These are phyloP conservation scores for Drosophila takahashii DNA, from an alignment of 1,140 invertebrate species.

Conservation along the genomic window DNA sequence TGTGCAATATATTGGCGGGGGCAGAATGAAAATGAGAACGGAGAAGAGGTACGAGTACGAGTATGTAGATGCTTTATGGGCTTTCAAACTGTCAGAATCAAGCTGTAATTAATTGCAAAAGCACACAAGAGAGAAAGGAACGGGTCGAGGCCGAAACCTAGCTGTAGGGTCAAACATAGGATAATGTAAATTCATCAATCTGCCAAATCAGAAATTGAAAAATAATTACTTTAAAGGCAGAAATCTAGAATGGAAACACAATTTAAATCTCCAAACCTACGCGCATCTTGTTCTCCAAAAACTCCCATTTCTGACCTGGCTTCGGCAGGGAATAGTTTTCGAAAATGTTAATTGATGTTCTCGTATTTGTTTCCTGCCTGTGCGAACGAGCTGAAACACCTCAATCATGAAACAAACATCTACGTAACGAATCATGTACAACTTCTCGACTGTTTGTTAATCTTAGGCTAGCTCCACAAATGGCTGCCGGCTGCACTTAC, in stretches of 20 bases:
- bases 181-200: slow-evolving; percentile 53
- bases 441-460: slow-evolving; percentile 60
- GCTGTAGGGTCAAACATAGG: slow-evolving; percentile 29
- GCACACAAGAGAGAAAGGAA: slow-evolving; percentile 13
- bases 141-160: not conserved
- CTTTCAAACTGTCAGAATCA: slow-evolving; percentile 53
- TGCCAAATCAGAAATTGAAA: slow-evolving; percentile 46
- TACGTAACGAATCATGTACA: slow-evolving; percentile 75
- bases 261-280: not conserved
- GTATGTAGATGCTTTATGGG: slow-evolving; percentile 26
- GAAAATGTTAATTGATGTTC: not conserved
- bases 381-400: slow-evolving; percentile 26
- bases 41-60: slow-evolving; percentile 1
- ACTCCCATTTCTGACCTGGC: not conserved
- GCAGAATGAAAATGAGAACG: not conserved
- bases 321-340: slow-evolving; percentile 5
- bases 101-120: slow-evolving; percentile 61
- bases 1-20: slow-evolving; percentile 38
- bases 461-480: slow-evolving; percentile 1
- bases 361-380: slow-evolving; percentile 1
- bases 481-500: slow-evolving; percentile 16
- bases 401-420: slow-evolving; percentile 56
- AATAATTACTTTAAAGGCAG: slow-evolving; percentile 36
- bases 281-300: not conserved
- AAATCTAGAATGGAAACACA: slow-evolving; percentile 20